phyloP scores from a whole-genome alignment of 2,113 vertebrate species.

The Myrmecophaga tridactyla region DNA sequence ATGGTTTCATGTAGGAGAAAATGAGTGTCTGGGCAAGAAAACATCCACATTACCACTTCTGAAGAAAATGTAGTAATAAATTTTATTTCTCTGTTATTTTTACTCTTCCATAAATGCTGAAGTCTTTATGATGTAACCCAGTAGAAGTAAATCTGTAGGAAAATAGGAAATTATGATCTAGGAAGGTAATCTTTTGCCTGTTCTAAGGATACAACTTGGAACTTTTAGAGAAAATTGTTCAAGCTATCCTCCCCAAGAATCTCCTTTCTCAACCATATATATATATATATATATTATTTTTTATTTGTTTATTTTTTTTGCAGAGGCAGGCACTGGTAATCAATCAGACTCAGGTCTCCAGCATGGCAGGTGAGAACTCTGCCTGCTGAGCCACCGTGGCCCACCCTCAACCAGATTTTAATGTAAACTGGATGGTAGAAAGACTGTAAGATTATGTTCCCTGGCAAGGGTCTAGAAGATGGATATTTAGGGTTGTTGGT shows the following conservation, averaged over 20 bases:
- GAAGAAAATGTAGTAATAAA: neutral
- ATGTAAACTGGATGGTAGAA: neutral
- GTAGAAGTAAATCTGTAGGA: neutral
- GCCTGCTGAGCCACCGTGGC: no score
- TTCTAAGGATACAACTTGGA: neutral
- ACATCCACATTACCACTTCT: neutral
- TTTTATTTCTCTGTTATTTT: conserved; percentile 27
- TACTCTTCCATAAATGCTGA: neutral
- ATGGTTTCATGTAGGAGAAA: neutral
- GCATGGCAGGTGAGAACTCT: no score
- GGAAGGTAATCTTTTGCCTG: neutral
- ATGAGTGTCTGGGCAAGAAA: neutral
- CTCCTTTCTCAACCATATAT: neutral
- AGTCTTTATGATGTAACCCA: neutral
- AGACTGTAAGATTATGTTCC: neutral
- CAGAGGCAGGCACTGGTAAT: no score
- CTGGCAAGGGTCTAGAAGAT: neutral
- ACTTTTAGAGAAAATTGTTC: neutral
- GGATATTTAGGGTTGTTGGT: neutral
- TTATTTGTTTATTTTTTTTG: no score
- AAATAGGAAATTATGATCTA: neutral
- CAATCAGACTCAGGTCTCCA: no score
- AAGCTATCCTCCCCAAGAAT: neutral
- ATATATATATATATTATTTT: no score
- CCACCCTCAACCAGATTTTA: neutral